A percentile compares a stretch with the other conserved stretches of the same genome.
phyloP scores from a whole-genome alignment of 2,113 vertebrate genomes.

The Syngnathus floridae region DNA sequence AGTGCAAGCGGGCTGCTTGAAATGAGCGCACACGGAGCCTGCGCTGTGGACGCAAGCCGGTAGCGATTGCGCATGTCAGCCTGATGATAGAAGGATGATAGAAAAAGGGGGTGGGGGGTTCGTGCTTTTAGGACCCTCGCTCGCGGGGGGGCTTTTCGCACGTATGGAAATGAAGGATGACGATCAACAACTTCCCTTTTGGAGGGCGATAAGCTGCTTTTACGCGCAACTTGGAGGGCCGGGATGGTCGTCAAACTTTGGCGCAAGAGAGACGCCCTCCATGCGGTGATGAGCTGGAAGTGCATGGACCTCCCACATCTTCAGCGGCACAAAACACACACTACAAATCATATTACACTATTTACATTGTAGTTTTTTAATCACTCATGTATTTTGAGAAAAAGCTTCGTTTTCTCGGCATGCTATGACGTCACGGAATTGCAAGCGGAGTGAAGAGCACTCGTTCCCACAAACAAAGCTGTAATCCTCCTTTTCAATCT shows the following conservation, averaged over 20 bases:
- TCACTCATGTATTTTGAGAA: too few species aligned
- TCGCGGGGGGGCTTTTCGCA: constrained; percentile 74
- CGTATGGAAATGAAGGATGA: constrained; percentile 86
- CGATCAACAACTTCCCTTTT: constrained; percentile 67
- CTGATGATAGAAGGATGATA: constrained; percentile 74
- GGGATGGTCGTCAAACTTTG: not conserved
- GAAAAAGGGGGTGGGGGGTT: constrained; percentile 74
- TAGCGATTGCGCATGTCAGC: constrained; percentile 87
- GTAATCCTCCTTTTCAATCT: constrained; percentile 38
- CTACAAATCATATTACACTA: not conserved
- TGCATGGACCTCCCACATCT: constrained; percentile 58
- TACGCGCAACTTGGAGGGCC: constrained; percentile 38
- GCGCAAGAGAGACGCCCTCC: not conserved
- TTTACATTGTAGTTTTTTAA: too few species aligned
- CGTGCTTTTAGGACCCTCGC: constrained; percentile 81
- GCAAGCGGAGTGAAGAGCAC: constrained; percentile 7
- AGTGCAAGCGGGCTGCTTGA: constrained; percentile 47
- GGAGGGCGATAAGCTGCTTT: constrained; percentile 66
- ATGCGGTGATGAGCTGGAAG: constrained; percentile 55
- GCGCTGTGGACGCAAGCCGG: constrained; percentile 62
- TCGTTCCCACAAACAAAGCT: constrained; percentile 19
- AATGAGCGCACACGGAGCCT: constrained; percentile 64
- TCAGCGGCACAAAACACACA: constrained; percentile 23
- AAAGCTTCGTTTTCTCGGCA: not conserved
- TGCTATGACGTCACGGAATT: not conserved